Evolutionary conservation across 2,888 invertebrate genomes (phyloP), one percentile per base, ranked within the genome.

Genomic region (Athrips mouffetella): DNA sequence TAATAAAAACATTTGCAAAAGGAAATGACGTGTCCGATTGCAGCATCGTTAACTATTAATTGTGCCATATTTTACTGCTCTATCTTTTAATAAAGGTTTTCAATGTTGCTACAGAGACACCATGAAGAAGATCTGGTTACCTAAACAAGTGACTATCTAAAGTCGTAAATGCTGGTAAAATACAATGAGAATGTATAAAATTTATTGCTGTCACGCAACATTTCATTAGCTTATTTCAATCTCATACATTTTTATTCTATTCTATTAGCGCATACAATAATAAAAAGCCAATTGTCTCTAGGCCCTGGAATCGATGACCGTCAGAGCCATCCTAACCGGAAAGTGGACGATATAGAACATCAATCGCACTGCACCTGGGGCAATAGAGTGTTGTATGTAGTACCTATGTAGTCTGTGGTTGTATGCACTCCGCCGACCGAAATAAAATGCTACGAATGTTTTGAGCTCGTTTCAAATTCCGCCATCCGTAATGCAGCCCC

Each of bases 401-500:
- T 27, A 40, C 45, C 27, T 33, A 25, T 23, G 21, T 13, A 11
- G 13, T 15, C 8, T n/a, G n/a, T n/a, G n/a, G n/a, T 25, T 40
- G n/a, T n/a, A 27, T 11, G 2, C 31, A 31, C 40, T 40, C 15
- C 25, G 13, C 25, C 11, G 7, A 25, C 25, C 25, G 8, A 40
- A 25, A 25, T 15, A 40, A 40, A 23, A 13, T 23, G 11, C 23
- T 15, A 25, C 25, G 15, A 15, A 13, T 40, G 10, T 13, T 37
- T 23, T 40, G 40, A 30, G n/a, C 8, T 15, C 51, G 52, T 61
- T 56, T 52, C 53, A 51, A 59, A 62, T 65, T 54, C 59, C 57
- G 63, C 57, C 62, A 61, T 65, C 58, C 66, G 59, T 60, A 59
- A 56, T 56, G 62, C 56, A 56, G 51, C 54, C 46, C 54, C 53